Evolutionary conservation across 2,797 vertebrate species (phyloP).

Genomic region (Cryptoprocta ferox): DNA sequence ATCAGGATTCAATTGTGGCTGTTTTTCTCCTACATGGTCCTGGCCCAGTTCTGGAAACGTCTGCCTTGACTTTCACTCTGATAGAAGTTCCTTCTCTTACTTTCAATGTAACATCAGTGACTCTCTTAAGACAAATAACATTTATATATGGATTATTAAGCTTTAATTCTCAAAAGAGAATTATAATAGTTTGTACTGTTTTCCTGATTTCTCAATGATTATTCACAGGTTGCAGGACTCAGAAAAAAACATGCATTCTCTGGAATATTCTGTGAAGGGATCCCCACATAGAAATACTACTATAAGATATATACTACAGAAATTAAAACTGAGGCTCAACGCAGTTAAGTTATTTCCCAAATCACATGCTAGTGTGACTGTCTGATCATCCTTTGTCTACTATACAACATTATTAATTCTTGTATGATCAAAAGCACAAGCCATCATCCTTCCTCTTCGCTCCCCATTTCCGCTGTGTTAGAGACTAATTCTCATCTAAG

Average conservation of each 20-base stretch:
- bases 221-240: background rate
- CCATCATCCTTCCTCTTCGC: background rate
- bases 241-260: background rate
- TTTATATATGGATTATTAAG: background rate
- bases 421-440: background rate
- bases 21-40: background rate
- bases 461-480: background rate
- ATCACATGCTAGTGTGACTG: background rate
- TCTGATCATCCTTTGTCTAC: background rate
- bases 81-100: background rate
- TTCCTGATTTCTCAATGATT: conserved; percentile 19
- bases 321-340: background rate
- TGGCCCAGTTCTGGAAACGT: background rate
- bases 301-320: background rate
- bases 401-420: background rate
- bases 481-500: conserved; percentile 5
- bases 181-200: background rate
- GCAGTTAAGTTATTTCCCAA: background rate
- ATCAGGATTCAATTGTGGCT: background rate
- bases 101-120: background rate
- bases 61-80: background rate
- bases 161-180: background rate
- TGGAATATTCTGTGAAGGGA: conserved; percentile 21
- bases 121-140: background rate
- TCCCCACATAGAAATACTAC: background rate